These are phyloP conservation scores for Schizopygopsis malacanthus DNA, from an alignment of 2,797 vertebrate species.

Conservation along the genomic window DNA sequence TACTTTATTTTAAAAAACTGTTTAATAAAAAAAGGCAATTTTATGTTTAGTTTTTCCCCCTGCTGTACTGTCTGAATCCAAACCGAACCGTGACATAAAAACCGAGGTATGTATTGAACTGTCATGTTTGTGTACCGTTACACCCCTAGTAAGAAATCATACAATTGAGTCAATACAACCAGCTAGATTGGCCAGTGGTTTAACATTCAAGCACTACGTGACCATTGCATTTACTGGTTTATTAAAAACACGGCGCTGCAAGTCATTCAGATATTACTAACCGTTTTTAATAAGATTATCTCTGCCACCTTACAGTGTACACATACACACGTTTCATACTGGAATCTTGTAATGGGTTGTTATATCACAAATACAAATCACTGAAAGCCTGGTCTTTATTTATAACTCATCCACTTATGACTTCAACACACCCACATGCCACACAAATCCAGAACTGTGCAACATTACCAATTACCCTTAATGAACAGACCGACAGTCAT, in stretches of 20 bases:
- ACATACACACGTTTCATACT: not conserved
- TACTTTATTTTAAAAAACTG: not conserved
- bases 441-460: slow-evolving; percentile 17
- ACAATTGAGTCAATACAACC: not conserved
- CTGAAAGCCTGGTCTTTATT: slow-evolving; percentile 30
- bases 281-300: not conserved
- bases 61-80: not conserved
- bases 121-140: not conserved
- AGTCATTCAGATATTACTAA: not conserved
- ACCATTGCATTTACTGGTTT: not conserved
- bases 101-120: not conserved
- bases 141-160: not conserved
- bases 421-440: slow-evolving; percentile 5
- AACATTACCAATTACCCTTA: slow-evolving; percentile 34
- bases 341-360: not conserved
- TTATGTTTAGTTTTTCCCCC: not conserved
- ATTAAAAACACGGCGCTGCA: not conserved
- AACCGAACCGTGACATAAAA: not conserved
- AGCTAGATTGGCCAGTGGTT: not conserved
- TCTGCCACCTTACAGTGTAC: not conserved
- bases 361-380: not conserved
- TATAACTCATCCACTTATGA: slow-evolving; percentile 30
- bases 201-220: not conserved
- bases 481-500: slow-evolving; percentile 45
- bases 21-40: no score